Evolutionary conservation across 2,113 vertebrate species (phyloP).

Genomic region (Octodon degus): DNA sequence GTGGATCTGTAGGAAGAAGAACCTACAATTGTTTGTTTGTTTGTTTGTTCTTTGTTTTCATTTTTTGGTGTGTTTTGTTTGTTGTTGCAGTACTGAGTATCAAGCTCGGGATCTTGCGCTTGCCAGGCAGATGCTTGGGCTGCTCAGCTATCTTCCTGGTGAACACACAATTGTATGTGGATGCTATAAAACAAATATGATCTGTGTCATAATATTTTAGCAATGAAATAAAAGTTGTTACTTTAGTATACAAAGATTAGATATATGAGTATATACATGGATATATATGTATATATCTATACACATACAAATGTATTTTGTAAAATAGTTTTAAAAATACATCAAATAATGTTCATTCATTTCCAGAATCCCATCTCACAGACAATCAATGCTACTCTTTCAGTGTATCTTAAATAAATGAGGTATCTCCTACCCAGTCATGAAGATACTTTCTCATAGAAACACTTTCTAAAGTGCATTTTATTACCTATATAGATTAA

Average conservation of each 20-base stretch:
- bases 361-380: conserved; percentile 80
- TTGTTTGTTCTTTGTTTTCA: too few relatives aligned
- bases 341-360: conserved; percentile 45
- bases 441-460: background rate
- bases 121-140: too few relatives aligned
- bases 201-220: background rate
- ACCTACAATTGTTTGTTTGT: conserved; percentile 80
- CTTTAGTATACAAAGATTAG: background rate
- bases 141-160: too few relatives aligned
- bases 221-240: background rate
- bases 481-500: background rate
- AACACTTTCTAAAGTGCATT: background rate
- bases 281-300: background rate
- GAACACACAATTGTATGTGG: conserved; percentile 74
- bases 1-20: conserved; percentile 74
- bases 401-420: background rate
- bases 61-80: too few relatives aligned
- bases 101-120: too few relatives aligned
- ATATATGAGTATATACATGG: background rate
- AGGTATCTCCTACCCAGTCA: background rate
- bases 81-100: too few relatives aligned
- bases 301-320: background rate
- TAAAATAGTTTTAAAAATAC: conserved; percentile 8
- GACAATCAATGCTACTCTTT: conserved; percentile 66
- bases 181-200: conserved; percentile 2